Evolutionary conservation across 1,140 invertebrate species (phyloP), one percentile per base, ranked within the genome.

Genomic region (Drosophila burlai): DNA sequence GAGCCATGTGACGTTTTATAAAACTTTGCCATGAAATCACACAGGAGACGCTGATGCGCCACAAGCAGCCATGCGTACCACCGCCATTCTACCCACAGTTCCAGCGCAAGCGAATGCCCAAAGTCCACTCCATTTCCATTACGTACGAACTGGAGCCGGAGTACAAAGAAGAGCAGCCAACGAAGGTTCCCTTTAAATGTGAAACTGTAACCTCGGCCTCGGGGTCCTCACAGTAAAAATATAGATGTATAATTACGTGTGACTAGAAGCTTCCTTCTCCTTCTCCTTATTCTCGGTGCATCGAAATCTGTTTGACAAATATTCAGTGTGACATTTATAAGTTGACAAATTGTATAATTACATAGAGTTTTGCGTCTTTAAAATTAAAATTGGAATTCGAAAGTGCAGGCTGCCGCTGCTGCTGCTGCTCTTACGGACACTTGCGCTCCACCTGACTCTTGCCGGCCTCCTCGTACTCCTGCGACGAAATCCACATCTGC

Each of bases 401-500:
- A 34, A 11, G 45, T 36, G 61, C 18, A 38, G 4, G 21, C 21
- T 21, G n/a, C n/a, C n/a, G 36, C 40, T 29, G 47, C 16, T 11
- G 21, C 15, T 11, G 36, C 52, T 34, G 38, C 4, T 13, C 24
- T 93, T 94, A 98, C 40, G 97, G 97, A 93, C 98, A 98, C 93
- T 98, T 98, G 80, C 98, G 94, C 85, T 99, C 98, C 36, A 99
- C 96, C 93, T 98, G 97, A 24, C 95, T 94, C 89, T 98, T 98
- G 4, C 98, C 98, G 2, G 96, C 96, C 92, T 99, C 98, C 83
- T 99, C 98, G 93, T 99, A 99, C 93, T 99, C 98, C 92, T 98
- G 98, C 80, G 98, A 98, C 0, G 97, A 98, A 67, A 99, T 97
- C 98, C 98, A 99, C 97, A 99, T 98, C 93, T 99, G 98, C 92